phyloP scores from a whole-genome alignment of 2,888 invertebrate genomes.

The Rhingia campestris region DNA sequence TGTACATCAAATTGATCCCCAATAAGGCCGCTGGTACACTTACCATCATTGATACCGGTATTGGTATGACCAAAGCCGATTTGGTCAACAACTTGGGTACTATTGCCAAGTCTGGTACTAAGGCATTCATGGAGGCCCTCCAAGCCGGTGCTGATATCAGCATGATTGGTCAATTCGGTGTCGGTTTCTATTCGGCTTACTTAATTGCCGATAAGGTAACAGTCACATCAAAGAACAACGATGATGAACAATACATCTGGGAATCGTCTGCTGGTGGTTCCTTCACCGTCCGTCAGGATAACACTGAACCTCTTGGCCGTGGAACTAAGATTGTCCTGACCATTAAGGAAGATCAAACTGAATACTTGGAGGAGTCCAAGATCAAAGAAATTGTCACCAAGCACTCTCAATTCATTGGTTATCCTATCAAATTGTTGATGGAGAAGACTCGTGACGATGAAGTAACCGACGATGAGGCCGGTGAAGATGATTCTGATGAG shows the following conservation, averaged over 20 bases:
- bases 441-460: conserved; percentile 98
- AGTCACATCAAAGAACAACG: conserved; percentile 96
- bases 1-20: conserved; percentile 97
- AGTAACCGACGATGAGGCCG: conserved; percentile 92
- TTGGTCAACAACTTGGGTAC: conserved; percentile 97
- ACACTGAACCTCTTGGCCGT: conserved; percentile 89
- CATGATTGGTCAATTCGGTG: conserved; percentile 99
- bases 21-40: conserved; percentile 96
- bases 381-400: conserved; percentile 98
- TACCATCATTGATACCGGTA: conserved; percentile 95
- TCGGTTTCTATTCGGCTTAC: conserved; percentile 99
- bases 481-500: conserved; percentile 88
- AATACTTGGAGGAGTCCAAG: conserved; percentile 94
- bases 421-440: conserved; percentile 95
- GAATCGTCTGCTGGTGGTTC: conserved; percentile 98
- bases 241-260: conserved; percentile 98
- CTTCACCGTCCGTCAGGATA: conserved; percentile 92
- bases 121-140: conserved; percentile 99
- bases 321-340: conserved; percentile 95
- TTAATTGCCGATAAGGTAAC: conserved; percentile 95
- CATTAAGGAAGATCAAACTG: conserved; percentile 96
- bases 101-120: conserved; percentile 98
- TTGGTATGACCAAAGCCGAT: conserved; percentile 99
- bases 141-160: conserved; percentile 98
- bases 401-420: conserved; percentile 98